Percentiles rank a stretch among this genome's conserved stretches.
Conservation (phyloP, 2,113 vertebrate species). For the Amblyornis subalaris region DNA sequence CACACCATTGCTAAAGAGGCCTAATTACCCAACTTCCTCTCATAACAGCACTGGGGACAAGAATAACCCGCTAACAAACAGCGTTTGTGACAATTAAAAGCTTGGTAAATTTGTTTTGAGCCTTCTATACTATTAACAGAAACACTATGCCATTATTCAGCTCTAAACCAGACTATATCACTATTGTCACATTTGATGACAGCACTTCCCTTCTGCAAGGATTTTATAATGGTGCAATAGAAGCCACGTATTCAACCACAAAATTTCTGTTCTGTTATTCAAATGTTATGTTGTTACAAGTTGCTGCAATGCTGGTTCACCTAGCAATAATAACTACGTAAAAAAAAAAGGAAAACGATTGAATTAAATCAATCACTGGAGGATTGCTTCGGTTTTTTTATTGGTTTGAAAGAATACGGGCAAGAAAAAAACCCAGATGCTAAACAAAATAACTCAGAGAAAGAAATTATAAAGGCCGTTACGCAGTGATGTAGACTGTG, state of each 20-base stretch:
- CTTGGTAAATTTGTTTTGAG: background rate
- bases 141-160: background rate
- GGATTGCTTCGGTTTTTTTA: background rate
- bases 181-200: background rate
- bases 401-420: background rate
- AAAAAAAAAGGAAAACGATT: background rate
- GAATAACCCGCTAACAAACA: background rate
- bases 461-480: constrained; percentile 16
- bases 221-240: background rate
- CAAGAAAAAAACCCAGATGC: background rate
- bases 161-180: background rate
- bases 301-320: background rate
- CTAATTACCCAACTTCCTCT: background rate
- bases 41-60: background rate
- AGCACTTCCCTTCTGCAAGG: background rate
- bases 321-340: background rate
- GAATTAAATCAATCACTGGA: background rate
- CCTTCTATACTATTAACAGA: background rate
- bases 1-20: too few relatives aligned
- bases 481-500: background rate
- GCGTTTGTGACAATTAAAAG: background rate
- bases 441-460: background rate
- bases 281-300: background rate
- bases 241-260: background rate
- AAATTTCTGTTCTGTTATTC: background rate